A percentile compares a stretch with the other conserved stretches of the same genome.
These are phyloP conservation scores for Malurus elegans DNA, from an alignment of 2,113 vertebrate species.

Conservation along the genomic window DNA sequence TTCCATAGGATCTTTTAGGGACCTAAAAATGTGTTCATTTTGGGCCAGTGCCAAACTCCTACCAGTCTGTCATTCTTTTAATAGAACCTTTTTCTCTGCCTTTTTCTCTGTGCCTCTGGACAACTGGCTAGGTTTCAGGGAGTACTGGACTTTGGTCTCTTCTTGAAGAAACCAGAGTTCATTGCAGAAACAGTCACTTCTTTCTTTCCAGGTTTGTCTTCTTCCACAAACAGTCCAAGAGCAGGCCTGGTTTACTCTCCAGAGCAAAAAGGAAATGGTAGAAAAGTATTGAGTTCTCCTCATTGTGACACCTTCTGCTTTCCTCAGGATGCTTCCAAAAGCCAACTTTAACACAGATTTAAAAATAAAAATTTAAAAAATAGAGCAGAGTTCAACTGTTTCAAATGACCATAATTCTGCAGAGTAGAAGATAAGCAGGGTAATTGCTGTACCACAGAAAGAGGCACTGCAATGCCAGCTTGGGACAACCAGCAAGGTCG, in stretches of 20 bases:
- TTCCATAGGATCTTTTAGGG: not conserved
- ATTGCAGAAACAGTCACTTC: not conserved
- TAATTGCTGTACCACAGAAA: not conserved
- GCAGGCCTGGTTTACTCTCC: accelerated
- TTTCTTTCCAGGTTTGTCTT: not conserved
- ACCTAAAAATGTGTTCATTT: not conserved
- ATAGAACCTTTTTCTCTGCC: not conserved
- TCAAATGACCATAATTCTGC: not conserved
- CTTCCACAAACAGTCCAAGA: not conserved
- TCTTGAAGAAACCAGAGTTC: not conserved
- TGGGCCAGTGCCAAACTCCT: not conserved
- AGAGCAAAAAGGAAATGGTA: not conserved
- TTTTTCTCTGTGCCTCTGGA: not conserved
- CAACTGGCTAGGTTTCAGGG: not conserved
- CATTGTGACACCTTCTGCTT: not conserved
- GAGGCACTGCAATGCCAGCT: not conserved
- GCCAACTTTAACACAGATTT: not conserved
- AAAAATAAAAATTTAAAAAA: not conserved
- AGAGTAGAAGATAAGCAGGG: not conserved
- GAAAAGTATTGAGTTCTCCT: not conserved
- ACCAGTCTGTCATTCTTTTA: not conserved
- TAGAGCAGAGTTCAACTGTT: not conserved
- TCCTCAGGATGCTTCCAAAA: not conserved
- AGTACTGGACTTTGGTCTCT: not conserved
- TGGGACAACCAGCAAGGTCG: not conserved